Evolutionary conservation across 2,113 vertebrate genomes (phyloP), one percentile per base, ranked within the genome.

Genomic region (Tympanuchus pallidicinctus): DNA sequence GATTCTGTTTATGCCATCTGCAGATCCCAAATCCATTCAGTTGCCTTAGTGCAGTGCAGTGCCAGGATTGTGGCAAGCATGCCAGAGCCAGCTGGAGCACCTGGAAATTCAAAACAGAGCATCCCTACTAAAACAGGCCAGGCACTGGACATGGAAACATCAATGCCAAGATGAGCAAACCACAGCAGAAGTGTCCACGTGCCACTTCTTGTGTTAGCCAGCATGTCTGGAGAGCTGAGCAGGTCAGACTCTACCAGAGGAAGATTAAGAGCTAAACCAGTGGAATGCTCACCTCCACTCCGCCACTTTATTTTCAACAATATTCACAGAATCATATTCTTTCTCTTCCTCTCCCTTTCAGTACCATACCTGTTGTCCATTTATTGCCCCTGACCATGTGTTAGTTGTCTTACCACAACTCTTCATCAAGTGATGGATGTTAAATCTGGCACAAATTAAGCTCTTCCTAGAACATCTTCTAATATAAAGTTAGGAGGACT

Each of bases 101-200:
- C 60, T 64, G 83, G 56, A 22, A 77, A 54, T 63, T 65, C 13
- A n/a, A 4, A 63, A 52, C 8, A 21, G 43, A 78, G 52, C 81
- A 69, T 60, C 50, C 47, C 5, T 9, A 3, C 0, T 0, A 6
- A 17, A 83, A n/a, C 67, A 92, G 64, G 56, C 30, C 48, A 45
- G 25, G 73, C 5, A 1, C 77, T 69, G 73, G 34, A 71, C 67
- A 89, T 85, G 82, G 85, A 75, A 95, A 5, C 8, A 5, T 10
- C 27, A 5, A 64, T 0, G 0, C 63, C 24, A 40, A 91, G 48
- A 54, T 0, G 0, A 76, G 74, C n/a, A 25, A 6, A 28, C 5
- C 18, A 82, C 75, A 2, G 6, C 67, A 40, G 84, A 52, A 54
- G 2, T 0, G 2, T 11, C 54, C 16, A 2, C 48, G 75, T 80